Evolutionary conservation across 2,113 vertebrate species (phyloP), one percentile per base, ranked within the genome.

Genomic region (Dinomys branickii): DNA sequence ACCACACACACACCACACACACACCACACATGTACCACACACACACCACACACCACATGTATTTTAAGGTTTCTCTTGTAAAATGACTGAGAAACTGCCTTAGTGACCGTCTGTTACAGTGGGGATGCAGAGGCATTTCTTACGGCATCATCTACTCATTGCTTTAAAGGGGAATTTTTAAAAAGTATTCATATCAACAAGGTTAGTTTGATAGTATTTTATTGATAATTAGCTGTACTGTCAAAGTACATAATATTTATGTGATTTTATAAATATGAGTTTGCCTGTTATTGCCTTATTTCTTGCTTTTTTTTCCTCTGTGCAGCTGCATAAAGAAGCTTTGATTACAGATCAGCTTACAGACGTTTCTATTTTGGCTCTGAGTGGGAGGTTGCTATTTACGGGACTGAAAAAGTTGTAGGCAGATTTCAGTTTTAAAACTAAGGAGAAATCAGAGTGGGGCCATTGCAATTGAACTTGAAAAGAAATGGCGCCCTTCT

Each of bases 311-410:
- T 91, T 44, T 35, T 6, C 30, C 30, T 86, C 35, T 69, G 63
- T 91, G 88, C 91, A 90, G 97, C 94, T 95, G 1, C 47, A 67
- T 85, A 92, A 96, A 96, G 94, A 95, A 88, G 93, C 69, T 97
- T 41, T 82, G 67, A 87, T 91, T 97, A 93, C 75, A 96, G 95
- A 98, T 95, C 54, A 84, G 88, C 1, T 12, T 52, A 85, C 69
- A 94, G 58, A 91, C 47, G 50, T 97, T 97, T 96, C 83, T 90
- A 83, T 97, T 98, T 98, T 96, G 94, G 92, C 88, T 98, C 52
- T 93, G 92, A 0, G 44, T 97, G 81, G 98, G 98, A 98, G 95
- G 94, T 92, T 97, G 94, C 91, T 97, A 98, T 78, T 97, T 96
- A 97, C 47, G 75, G 63, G 65, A 86, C 92, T 97, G 93, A 84